phyloP scores from a whole-genome alignment of 2,888 invertebrate species.

The Uloborus plumipes region DNA sequence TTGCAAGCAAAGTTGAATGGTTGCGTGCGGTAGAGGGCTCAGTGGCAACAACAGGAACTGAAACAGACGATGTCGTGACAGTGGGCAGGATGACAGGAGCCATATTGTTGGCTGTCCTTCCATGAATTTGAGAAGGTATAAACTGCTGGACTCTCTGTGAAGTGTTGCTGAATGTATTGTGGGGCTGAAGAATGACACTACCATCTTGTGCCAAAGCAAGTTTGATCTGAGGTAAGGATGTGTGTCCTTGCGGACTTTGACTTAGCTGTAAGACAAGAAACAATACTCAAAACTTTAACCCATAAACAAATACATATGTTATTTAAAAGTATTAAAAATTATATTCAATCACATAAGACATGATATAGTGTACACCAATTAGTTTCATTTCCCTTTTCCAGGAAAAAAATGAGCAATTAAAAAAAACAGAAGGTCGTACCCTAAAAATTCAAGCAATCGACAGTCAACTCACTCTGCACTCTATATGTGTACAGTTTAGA shows the following conservation, averaged over 20 bases:
- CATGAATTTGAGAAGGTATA: slow-evolving; percentile 26
- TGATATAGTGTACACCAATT: no score
- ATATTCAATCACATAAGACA: no score
- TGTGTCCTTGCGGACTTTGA: slow-evolving; percentile 18
- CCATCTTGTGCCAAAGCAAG: slow-evolving; percentile 68
- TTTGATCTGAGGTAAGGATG: slow-evolving; percentile 66
- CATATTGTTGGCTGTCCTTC: slow-evolving; percentile 29
- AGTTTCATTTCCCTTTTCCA: no score
- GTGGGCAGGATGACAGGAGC: slow-evolving; percentile 46
- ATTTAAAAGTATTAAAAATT: background rate
- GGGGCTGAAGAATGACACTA: slow-evolving; percentile 67
- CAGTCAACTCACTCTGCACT: no score
- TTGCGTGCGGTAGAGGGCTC: slow-evolving; percentile 33
- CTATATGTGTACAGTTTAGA: no score
- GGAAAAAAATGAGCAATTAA: no score
- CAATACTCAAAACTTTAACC: no score
- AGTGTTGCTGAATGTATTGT: slow-evolving; percentile 16
- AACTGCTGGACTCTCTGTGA: slow-evolving; percentile 30
- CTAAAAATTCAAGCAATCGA: no score
- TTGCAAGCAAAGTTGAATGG: slow-evolving; percentile 66
- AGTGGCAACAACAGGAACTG: slow-evolving; percentile 32
- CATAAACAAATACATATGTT: background rate
- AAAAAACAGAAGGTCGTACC: no score
- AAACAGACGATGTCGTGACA: slow-evolving; percentile 27
- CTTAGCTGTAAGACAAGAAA: slow-evolving; percentile 24